Evolutionary conservation across 2,888 invertebrate genomes (phyloP), one percentile per base, ranked within the genome.

Genomic region (Frankliniella intonsa): DNA sequence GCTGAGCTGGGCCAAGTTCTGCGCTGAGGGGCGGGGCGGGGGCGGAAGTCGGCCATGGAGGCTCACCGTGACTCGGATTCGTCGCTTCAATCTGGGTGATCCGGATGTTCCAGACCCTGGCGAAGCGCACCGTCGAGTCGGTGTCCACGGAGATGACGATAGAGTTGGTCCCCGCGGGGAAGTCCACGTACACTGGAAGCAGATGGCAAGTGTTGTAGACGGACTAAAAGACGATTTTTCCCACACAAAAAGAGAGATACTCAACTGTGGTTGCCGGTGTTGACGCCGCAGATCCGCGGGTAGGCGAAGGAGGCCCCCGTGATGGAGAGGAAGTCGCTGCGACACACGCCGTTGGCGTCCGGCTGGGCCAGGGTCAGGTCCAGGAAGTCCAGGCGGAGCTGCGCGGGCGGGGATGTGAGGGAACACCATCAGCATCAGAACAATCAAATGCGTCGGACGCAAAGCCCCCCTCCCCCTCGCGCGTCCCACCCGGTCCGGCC

Each of bases 301-400:
- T 94, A 91, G 10, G 89, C 87, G 0, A 93, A 92, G 82, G 92
- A 92, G 0, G 93, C 92, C 0, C 94, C 94, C 0, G 92, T 90
- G 50, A 95, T 89, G 7, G 92, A 90, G 83, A 96, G 88, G 7
- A 92, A 91, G 87, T 96, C 96, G 0, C 90, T 91, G 19, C 88
- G 87, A 86, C 95, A 96, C 81, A 89, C 88, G 1, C 96, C 95
- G 86, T 93, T 92, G 0, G 93, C 92, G 84, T 92, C 90, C 0
- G 95, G 94, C 84, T 94, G 94, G 0, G 93, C 90, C 49, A 95
- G 87, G 80, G 91, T 91, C 83, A 94, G 90, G 84, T 93, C 93
- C 81, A 94, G 86, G 86, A 96, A 94, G 86, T 96, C 95, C 84
- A 96, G 90, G 82, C 95, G 91, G 22, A 95, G 88, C 92, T 95